A percentile compares a stretch with the other conserved stretches of the same genome.
These are phyloP conservation scores for Crepidodera aurea DNA, from an alignment of 2,888 invertebrate species.

Conservation along the genomic window DNA sequence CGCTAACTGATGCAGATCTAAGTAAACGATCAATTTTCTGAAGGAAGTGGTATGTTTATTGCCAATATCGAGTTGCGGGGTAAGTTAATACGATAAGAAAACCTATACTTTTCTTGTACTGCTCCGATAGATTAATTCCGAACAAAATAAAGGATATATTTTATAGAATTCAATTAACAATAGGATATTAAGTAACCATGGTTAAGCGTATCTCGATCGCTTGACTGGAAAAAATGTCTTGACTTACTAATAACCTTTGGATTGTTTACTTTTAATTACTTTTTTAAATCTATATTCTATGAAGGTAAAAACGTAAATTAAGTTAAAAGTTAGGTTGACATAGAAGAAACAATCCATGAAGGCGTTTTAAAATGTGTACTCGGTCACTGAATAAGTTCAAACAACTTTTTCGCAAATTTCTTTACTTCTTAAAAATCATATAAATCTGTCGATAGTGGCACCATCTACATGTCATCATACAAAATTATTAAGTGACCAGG, in stretches of 20 bases:
- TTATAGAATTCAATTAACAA: slow-evolving; percentile 14
- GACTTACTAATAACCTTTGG: not conserved
- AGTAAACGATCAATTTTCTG: slow-evolving; percentile 16
- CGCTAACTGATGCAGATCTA: slow-evolving; percentile 9
- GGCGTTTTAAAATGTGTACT: too few species aligned
- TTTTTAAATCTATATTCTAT: too few species aligned
- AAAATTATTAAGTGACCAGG: too few species aligned
- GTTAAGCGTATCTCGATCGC: not conserved
- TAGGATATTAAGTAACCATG: slow-evolving; percentile 15
- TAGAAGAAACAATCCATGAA: too few species aligned
- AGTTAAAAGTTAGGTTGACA: too few species aligned
- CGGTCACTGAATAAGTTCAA: too few species aligned
- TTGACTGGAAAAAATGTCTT: not conserved
- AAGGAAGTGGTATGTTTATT: slow-evolving; percentile 27
- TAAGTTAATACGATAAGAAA: slow-evolving; percentile 31
- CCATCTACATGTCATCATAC: too few species aligned
- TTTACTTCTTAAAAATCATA: too few species aligned
- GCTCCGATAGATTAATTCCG: slow-evolving; percentile 41
- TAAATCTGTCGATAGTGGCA: too few species aligned
- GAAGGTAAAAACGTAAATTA: too few species aligned
- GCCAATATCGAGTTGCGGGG: slow-evolving; percentile 17
- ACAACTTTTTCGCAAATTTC: too few species aligned
- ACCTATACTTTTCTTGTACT: slow-evolving; percentile 29
- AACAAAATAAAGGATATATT: slow-evolving; percentile 34
- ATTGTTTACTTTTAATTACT: too few species aligned